These are phyloP conservation scores for Meandrusa payeni DNA, from an alignment of 2,888 invertebrate genomes.

Conservation along the genomic window DNA sequence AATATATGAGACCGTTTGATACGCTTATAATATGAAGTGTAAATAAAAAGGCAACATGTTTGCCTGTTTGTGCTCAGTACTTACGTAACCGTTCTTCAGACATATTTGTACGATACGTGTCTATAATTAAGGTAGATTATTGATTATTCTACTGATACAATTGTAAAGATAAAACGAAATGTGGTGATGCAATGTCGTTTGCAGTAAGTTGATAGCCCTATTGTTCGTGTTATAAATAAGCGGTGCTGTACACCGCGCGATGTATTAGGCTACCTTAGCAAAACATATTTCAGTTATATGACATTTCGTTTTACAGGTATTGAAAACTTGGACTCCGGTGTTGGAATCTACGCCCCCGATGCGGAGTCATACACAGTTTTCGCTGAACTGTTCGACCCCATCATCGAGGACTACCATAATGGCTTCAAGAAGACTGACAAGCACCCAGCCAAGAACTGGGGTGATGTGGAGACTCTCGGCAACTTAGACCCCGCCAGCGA, in stretches of 20 bases:
- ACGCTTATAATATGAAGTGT: no score
- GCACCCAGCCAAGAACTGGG: conserved; percentile 97
- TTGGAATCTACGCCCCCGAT: conserved; percentile 98
- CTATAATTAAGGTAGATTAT: conserved; percentile 17
- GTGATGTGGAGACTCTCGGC: conserved; percentile 93
- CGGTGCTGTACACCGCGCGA: no score
- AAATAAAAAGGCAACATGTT: neutral
- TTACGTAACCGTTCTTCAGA: conserved; percentile 13
- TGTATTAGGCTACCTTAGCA: no score
- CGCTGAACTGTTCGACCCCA: conserved; percentile 96
- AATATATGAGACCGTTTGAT: no score
- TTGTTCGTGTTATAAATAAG: conserved; percentile 20
- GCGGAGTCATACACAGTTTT: conserved; percentile 97
- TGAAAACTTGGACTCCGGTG: conserved; percentile 97
- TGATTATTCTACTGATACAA: conserved; percentile 19
- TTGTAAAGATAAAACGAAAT: conserved; percentile 20
- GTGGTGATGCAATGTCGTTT: conserved; percentile 11
- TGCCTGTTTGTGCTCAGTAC: neutral
- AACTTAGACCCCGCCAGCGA: conserved; percentile 96
- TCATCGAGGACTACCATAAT: conserved; percentile 98
- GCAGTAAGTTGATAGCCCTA: conserved; percentile 22
- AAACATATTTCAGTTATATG: no score
- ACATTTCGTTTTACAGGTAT: conserved; percentile 80
- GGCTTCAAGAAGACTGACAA: conserved; percentile 97
- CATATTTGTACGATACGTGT: neutral